phyloP scores from a whole-genome alignment of 2,113 vertebrate species.

The Pteruthius melanotis region DNA sequence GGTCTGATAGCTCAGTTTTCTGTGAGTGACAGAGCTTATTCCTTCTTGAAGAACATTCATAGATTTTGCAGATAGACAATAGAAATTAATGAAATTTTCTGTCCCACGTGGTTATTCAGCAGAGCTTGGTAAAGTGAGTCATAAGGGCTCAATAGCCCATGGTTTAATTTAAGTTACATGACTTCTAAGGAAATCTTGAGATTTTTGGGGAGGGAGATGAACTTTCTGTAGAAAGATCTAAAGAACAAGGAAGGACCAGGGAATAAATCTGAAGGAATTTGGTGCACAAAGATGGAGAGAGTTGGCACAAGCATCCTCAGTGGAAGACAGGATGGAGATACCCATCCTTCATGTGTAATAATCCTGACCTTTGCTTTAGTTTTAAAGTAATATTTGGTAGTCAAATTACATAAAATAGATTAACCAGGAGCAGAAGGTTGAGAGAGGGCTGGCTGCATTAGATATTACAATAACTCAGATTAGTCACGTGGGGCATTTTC shows the following conservation, averaged over 20 bases:
- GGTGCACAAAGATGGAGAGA: background rate
- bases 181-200: background rate
- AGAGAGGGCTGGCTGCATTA: background rate
- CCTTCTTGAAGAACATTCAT: background rate
- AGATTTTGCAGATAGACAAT: conserved; percentile 27
- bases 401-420: background rate
- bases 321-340: background rate
- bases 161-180: background rate
- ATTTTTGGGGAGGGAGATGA: background rate
- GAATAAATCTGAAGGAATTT: background rate
- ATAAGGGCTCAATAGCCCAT: background rate
- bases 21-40: background rate
- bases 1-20: background rate
- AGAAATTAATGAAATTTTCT: conserved; percentile 37
- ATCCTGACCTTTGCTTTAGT: background rate
- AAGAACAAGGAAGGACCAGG: background rate
- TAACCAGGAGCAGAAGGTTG: background rate
- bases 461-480: background rate
- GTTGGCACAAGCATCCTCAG: background rate
- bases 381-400: background rate
- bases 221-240: background rate
- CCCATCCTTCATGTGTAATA: background rate
- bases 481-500: background rate
- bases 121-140: conserved; percentile 9
- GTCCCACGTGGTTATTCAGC: background rate